phyloP scores from a whole-genome alignment of 2,797 vertebrate genomes.

The Amazona finschi region DNA sequence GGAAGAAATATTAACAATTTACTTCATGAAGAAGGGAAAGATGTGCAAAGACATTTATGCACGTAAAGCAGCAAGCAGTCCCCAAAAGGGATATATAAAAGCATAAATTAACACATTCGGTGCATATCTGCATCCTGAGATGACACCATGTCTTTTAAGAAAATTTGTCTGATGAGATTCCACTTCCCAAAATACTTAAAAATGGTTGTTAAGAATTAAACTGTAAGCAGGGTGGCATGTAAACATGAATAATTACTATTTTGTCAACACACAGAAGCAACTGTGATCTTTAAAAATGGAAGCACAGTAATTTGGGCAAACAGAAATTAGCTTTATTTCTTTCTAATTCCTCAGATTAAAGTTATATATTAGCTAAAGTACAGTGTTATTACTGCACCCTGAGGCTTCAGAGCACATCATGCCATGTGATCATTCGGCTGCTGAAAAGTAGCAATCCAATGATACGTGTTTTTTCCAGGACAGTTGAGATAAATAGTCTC shows the following conservation, averaged over 20 bases:
- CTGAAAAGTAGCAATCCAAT: slow-evolving; percentile 57
- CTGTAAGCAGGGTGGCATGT: not conserved
- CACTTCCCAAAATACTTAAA: not conserved
- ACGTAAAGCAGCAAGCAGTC: not conserved
- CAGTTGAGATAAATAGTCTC: slow-evolving; percentile 57
- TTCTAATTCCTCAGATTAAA: slow-evolving; percentile 59
- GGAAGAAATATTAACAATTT: not conserved
- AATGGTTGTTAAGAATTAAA: not conserved
- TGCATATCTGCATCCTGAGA: not conserved
- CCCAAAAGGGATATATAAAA: not conserved
- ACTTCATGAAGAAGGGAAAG: not conserved
- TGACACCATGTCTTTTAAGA: not conserved
- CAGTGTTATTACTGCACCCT: slow-evolving; percentile 40
- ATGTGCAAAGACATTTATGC: not conserved
- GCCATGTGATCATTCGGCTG: slow-evolving; percentile 31
- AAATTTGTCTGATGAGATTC: not conserved
- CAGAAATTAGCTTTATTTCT: slow-evolving; percentile 47
- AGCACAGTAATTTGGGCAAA: slow-evolving; percentile 14
- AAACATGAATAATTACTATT: not conserved
- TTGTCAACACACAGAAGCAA: not conserved
- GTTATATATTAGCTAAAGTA: slow-evolving; percentile 58
- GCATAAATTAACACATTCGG: not conserved
- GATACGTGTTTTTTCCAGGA: slow-evolving; percentile 59
- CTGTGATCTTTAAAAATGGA: slow-evolving; percentile 3
- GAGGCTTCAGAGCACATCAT: slow-evolving; percentile 11